Base-by-base conservation (phyloP, 2,113 vertebrate genomes). In the Xyrauchen texanus region DNA sequence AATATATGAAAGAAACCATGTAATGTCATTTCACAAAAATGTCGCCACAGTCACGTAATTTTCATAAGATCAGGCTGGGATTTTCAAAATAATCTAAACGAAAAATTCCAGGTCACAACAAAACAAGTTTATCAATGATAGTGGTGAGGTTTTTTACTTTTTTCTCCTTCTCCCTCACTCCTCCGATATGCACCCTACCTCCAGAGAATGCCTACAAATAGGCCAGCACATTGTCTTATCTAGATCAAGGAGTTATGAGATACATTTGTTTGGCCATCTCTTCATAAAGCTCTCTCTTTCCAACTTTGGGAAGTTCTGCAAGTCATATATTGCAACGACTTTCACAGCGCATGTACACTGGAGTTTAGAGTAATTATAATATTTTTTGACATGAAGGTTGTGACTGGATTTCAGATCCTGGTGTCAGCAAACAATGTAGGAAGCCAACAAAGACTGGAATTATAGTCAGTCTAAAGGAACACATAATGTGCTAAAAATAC, bases 191-290 rank as follows among this genome's bases (percentile, higher is more conserved):
- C 21, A 75, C 72, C 61, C 12, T 34, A 74, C 46, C 85, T 57
- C 69, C n/a, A 64, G 81, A 47, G 77, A 78, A 57, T 10, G 21
- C 47, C 77, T 82, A 77, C 64, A 85, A 84, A 86, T 55, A 34
- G 58, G 65, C 64, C 81, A 77, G 74, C 71, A 61, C 65, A 77
- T 60, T 78, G 70, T 84, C 86, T 83, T 79, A 89, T 87, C 80
- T 87, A 72, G 81, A 89, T 82, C 84, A 86, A 76, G 79, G 75
- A 77, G 80, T 76, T 70, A 84, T 58, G 85, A 77, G 86, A 84
- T 88, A 65, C 68, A 65, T 86, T 79, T 86, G 83, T 72, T 80
- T 61, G 12, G 13, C 45, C 7, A 0, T 72, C 44, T 52, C 47
- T 82, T 63, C 58, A 77, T 79, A 70, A 53, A 65, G 34, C 78